phyloP scores from a whole-genome alignment of 2,113 vertebrate genomes.

The Lepisosteus oculatus region DNA sequence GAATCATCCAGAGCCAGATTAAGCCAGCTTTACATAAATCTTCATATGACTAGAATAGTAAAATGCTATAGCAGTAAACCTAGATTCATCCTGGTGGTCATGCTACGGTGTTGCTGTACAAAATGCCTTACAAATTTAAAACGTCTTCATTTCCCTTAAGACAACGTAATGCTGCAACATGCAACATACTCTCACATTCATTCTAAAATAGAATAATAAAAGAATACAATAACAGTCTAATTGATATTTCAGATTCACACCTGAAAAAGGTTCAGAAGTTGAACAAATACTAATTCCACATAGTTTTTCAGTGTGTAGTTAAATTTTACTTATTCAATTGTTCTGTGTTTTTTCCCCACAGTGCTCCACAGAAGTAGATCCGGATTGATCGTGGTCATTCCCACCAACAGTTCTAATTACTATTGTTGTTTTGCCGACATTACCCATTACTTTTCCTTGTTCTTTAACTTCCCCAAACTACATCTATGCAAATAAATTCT shows the following conservation, averaged over 20 bases:
- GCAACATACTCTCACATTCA: too few relatives aligned
- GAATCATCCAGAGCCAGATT: constrained; percentile 13
- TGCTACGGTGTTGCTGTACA: background rate
- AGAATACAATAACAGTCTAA: too few relatives aligned
- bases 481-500: constrained; percentile 31
- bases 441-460: constrained; percentile 41
- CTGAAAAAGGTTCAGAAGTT: too few relatives aligned
- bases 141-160: too few relatives aligned
- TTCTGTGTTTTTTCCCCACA: background rate
- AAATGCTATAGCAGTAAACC: background rate
- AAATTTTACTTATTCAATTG: too few relatives aligned
- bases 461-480: constrained; percentile 43
- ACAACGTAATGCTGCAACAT: too few relatives aligned
- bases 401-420: constrained; percentile 15
- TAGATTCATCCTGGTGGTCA: background rate
- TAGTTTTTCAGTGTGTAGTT: too few relatives aligned
- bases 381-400: constrained; percentile 11
- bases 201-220: too few relatives aligned
- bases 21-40: constrained; percentile 1
- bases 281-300: too few relatives aligned
- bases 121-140: too few relatives aligned
- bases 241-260: too few relatives aligned
- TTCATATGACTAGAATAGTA: background rate
- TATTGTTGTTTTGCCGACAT: constrained; percentile 20
- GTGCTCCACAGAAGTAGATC: constrained; percentile 14